phyloP scores from a whole-genome alignment of 2,888 invertebrate species.

The Gnatocerus cornutus region DNA sequence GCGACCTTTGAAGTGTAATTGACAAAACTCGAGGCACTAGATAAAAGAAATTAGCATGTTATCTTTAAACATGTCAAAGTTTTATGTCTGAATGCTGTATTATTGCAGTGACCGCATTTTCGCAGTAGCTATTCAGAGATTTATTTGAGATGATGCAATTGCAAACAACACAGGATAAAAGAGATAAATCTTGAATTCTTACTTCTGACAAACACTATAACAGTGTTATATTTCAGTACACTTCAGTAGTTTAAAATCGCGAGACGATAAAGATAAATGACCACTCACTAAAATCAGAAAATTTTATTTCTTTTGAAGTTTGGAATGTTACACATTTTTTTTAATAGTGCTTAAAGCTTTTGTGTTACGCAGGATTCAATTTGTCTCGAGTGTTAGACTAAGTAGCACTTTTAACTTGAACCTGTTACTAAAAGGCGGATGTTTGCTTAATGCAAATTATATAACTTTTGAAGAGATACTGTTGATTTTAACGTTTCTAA shows the following conservation, averaged over 20 bases:
- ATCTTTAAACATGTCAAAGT: conserved; percentile 8
- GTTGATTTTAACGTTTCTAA: neutral
- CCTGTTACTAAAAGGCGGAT: conserved; percentile 2
- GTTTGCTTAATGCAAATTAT: conserved; percentile 4
- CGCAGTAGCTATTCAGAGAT: no score
- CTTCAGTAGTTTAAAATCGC: no score
- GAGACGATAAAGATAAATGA: no score
- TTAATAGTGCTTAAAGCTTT: no score
- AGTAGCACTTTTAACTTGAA: neutral
- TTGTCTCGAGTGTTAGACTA: neutral
- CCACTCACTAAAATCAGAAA: no score
- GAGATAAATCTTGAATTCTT: no score
- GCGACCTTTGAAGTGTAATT: conserved; percentile 18
- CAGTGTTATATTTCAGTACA: no score
- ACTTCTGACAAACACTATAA: no score
- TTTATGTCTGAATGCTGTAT: conserved; percentile 14
- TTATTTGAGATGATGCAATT: no score
- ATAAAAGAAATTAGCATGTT: conserved; percentile 20
- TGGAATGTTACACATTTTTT: no score
- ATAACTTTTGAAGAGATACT: neutral
- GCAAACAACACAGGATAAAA: no score
- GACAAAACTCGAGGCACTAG: neutral
- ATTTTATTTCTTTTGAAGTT: no score
- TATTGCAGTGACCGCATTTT: conserved; percentile 18
- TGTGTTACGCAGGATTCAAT: neutral